Evolutionary conservation across 2,888 invertebrate genomes (phyloP).

Genomic region (Lithophane semibrunnea): DNA sequence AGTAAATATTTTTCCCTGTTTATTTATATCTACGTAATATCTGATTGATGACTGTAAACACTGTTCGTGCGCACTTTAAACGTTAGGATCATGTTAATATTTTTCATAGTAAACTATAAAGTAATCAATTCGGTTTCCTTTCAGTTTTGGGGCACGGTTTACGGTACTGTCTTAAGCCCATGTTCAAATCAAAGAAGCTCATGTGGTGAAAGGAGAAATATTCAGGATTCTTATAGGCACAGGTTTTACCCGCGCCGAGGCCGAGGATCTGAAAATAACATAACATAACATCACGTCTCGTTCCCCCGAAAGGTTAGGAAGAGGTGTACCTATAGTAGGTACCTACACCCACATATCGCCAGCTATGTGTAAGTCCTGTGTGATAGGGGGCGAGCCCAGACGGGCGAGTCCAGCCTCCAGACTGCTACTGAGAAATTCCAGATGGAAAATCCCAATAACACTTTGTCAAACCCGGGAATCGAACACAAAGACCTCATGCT

Average conservation of each 20-base stretch:
- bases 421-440: background rate
- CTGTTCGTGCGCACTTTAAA: background rate
- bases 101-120: background rate
- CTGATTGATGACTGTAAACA: background rate
- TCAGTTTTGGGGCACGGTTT: conserved; percentile 68
- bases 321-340: background rate
- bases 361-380: background rate
- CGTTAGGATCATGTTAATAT: background rate
- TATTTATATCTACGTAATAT: background rate
- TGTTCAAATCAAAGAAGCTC: conserved; percentile 80
- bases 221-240: conserved; percentile 80
- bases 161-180: conserved; percentile 71
- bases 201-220: conserved; percentile 85
- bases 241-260: conserved; percentile 74
- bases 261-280: conserved; percentile 77
- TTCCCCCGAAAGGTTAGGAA: background rate
- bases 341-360: background rate
- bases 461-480: background rate
- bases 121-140: conserved; percentile 69
- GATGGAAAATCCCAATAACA: background rate
- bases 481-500: background rate
- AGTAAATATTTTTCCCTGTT: background rate
- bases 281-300: background rate
- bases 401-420: background rate
- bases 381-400: background rate